A percentile compares a stretch with the other conserved stretches of the same genome.
These are phyloP conservation scores for Darevskia mixta DNA, from an alignment of 2,797 vertebrate genomes.

Conservation along the genomic window DNA sequence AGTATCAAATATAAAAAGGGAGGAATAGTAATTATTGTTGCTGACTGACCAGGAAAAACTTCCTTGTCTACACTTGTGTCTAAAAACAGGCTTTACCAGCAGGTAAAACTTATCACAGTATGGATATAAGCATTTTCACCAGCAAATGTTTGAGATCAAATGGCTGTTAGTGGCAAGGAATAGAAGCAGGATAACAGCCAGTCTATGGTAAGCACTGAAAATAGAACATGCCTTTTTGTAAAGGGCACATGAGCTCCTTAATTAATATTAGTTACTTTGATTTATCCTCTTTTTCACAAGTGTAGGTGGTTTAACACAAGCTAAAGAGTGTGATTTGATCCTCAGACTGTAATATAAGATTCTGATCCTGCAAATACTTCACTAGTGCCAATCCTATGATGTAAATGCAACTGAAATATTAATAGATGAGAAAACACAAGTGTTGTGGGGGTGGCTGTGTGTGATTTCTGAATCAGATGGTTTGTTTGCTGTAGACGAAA, in stretches of 20 bases:
- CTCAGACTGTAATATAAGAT: background rate
- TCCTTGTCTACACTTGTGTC: background rate
- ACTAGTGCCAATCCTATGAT: background rate
- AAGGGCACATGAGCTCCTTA: background rate
- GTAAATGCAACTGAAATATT: background rate
- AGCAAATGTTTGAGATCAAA: background rate
- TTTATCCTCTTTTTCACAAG: background rate
- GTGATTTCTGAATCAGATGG: background rate
- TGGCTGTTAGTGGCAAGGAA: background rate
- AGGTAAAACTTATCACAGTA: background rate
- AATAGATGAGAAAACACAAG: background rate
- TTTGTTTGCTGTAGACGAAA: background rate
- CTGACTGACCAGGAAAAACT: slow-evolving; percentile 7
- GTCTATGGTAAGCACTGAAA: background rate
- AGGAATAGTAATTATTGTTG: background rate
- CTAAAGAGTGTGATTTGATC: background rate
- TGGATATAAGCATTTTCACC: background rate
- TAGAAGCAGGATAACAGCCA: background rate
- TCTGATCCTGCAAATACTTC: background rate
- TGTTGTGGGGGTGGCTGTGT: background rate
- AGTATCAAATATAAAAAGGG: background rate
- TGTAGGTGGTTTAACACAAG: background rate
- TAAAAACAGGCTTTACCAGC: background rate
- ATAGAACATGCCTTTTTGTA: background rate
- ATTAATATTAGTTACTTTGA: background rate